Base-by-base conservation (phyloP, 2,113 vertebrate genomes). In the Aleadryas rufinucha region DNA sequence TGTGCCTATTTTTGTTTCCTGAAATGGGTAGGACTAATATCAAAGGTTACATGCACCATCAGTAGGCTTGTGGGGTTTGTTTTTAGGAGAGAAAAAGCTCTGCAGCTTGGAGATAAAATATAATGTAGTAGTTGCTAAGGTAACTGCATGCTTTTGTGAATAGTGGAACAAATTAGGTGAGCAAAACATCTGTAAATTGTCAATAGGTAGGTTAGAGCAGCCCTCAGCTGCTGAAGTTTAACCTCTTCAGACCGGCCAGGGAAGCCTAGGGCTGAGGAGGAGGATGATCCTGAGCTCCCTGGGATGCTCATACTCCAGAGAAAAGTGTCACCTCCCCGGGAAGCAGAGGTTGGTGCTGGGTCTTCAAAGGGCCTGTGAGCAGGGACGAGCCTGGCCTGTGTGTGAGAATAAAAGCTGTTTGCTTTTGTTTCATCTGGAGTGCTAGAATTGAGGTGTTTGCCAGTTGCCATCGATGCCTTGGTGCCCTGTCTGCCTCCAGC, bases 51-150 rank as follows among this genome's bases (percentile, higher is more conserved):
- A 69, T 50, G 82, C 54, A 21, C 85, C 94, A 95, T 95, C 93
- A 93, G 84, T 88, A 75, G 35, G 28, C 45, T 94, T 94, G 71
- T 52, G 61, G 80, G 52, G 95, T 84, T 96, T 96, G 95, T 96
- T 97, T 90, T 87, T 78, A 89, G 90, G 89, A 54, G 87, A 94
- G 93, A 90, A 87, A 96, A 97, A 95, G 82, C 93, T 97, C 96
- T 98, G 97, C 95, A 97, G 91, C 92, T 95, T 90, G 60, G 90
- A 97, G 97, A 97, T 98, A 98, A 98, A 98, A 91, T 94, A 94
- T 96, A 97, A 97, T 97, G 93, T 97, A 95, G 92, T 88, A 93
- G 97, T 98, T 98, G 96, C 98, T 97, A 97, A 96, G 97, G 97
- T 94, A 98, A 98, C 97, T 97, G 91, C 82, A 74, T 95, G 95